A percentile compares a stretch with the other conserved stretches of the same genome.
Conservation (phyloP, 2,888 invertebrate species). For the Neria commutata region DNA sequence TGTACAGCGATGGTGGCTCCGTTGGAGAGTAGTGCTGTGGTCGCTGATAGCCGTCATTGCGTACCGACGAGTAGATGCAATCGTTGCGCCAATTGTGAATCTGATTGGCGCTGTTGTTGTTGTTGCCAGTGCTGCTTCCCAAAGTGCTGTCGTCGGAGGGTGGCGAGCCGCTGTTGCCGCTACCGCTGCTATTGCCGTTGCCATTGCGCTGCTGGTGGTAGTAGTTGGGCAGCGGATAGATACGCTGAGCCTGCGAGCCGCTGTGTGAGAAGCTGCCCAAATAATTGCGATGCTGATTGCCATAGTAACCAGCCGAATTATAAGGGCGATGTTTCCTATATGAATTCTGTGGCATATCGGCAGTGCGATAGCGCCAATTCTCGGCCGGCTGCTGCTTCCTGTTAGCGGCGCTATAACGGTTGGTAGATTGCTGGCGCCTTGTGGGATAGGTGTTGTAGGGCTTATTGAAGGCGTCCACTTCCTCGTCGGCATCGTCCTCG, state of each 20-base stretch:
- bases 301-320: conserved; percentile 30
- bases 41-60: conserved; percentile 44
- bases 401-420: conserved; percentile 24
- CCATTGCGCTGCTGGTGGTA: conserved; percentile 34
- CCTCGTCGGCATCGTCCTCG: conserved; percentile 36
- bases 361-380: conserved; percentile 57
- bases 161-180: conserved; percentile 47
- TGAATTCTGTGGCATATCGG: conserved; percentile 35
- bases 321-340: conserved; percentile 45
- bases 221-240: conserved; percentile 24
- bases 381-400: conserved; percentile 39
- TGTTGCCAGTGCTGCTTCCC: conserved; percentile 10
- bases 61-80: conserved; percentile 49
- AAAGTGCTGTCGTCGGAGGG: conserved; percentile 45
- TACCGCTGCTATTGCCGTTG: conserved; percentile 37
- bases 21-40: conserved; percentile 11
- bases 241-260: conserved; percentile 31
- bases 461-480: conserved; percentile 20
- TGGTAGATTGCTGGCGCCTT: conserved; percentile 22
- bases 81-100: conserved; percentile 61
- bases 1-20: conserved; percentile 9
- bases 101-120: conserved; percentile 25
- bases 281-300: conserved; percentile 47
- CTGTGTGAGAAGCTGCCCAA: conserved; percentile 52
- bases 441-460: conserved; percentile 10